These are phyloP conservation scores for Nomada goodeniana DNA, from an alignment of 2,888 invertebrate genomes.

Conservation along the genomic window DNA sequence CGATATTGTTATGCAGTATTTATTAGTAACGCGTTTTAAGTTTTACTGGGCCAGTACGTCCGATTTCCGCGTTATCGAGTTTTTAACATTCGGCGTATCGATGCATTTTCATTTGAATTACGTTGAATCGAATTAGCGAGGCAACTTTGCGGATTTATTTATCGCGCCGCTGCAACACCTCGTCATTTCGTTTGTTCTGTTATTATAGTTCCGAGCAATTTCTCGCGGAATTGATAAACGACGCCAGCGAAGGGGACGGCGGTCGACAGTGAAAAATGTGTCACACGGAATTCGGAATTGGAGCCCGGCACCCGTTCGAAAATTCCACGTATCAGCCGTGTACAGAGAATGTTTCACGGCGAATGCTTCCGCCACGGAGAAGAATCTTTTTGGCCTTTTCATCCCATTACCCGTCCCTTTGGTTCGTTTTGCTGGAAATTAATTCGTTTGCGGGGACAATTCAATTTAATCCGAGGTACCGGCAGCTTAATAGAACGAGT, in stretches of 20 bases:
- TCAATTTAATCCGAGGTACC: constrained; percentile 62
- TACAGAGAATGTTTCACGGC: constrained; percentile 30
- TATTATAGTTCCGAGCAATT: neutral
- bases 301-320: neutral
- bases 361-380: constrained; percentile 2
- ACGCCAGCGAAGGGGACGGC: neutral
- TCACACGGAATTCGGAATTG: constrained; percentile 6
- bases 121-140: neutral
- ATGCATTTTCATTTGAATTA: neutral
- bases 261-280: constrained; percentile 21
- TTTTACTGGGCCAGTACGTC: too few relatives aligned
- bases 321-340: constrained; percentile 24
- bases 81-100: too few relatives aligned
- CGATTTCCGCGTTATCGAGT: too few relatives aligned
- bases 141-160: neutral
- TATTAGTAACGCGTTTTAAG: too few relatives aligned
- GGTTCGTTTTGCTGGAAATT: constrained; percentile 49
- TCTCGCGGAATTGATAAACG: constrained; percentile 3
- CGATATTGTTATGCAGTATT: too few relatives aligned
- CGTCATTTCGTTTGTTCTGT: neutral
- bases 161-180: too few relatives aligned
- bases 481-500: constrained; percentile 53
- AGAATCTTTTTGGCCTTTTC: constrained; percentile 3
- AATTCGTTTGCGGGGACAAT: constrained; percentile 61
- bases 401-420: constrained; percentile 23